These are phyloP conservation scores for Brachyalestes nurse DNA, from an alignment of 2,797 vertebrate genomes.

Conservation along the genomic window DNA sequence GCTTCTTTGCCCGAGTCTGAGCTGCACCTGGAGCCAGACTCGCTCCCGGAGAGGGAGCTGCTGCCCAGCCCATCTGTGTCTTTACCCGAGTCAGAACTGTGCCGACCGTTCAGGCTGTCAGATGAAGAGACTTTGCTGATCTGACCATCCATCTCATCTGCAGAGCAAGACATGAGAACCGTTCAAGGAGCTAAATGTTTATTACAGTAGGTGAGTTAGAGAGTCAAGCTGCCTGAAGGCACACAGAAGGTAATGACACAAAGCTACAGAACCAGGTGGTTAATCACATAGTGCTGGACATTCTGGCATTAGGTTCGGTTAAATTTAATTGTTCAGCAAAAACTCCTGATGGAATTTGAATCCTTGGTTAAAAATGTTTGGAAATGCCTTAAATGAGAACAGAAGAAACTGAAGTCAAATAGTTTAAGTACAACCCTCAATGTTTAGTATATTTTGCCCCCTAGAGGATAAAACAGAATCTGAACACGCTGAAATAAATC, in stretches of 20 bases:
- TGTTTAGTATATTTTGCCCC: background rate
- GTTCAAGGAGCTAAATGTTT: background rate
- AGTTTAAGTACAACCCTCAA: too few species aligned
- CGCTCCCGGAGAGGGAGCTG: slow-evolving; percentile 48
- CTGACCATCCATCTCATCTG: slow-evolving; percentile 74
- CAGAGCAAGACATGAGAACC: slow-evolving; percentile 7
- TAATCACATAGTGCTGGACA: too few species aligned
- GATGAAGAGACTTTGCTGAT: slow-evolving; percentile 77
- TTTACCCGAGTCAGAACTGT: slow-evolving; percentile 74
- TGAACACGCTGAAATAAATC: background rate
- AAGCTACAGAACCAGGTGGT: too few species aligned
- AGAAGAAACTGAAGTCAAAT: too few species aligned
- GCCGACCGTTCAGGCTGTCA: slow-evolving; percentile 75
- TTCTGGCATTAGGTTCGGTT: too few species aligned
- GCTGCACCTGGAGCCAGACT: slow-evolving; percentile 55
- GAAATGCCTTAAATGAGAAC: too few species aligned
- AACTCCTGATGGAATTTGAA: too few species aligned
- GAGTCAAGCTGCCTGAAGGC: too few species aligned
- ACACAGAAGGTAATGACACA: too few species aligned
- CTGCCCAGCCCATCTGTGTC: slow-evolving; percentile 63
- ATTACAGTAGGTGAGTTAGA: too few species aligned
- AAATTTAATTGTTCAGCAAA: too few species aligned
- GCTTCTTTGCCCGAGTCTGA: slow-evolving; percentile 69
- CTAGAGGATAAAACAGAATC: background rate
- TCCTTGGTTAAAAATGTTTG: too few species aligned